These are phyloP conservation scores for Epirrhoe tristata DNA, from an alignment of 2,888 invertebrate genomes.

Conservation along the genomic window DNA sequence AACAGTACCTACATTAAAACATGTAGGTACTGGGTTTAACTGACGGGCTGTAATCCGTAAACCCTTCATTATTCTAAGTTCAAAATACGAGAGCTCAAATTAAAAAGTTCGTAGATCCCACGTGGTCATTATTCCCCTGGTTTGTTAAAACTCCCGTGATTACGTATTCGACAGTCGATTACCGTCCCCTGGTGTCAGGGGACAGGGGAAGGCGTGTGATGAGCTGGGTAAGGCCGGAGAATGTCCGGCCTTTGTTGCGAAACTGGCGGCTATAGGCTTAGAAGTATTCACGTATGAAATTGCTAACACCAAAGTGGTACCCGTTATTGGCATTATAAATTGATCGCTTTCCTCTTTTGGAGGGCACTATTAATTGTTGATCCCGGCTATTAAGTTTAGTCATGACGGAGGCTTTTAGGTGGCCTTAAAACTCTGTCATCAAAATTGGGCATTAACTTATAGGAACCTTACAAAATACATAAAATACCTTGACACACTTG, in stretches of 20 bases:
- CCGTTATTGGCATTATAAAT: no score
- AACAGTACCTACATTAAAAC: no score
- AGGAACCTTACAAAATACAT: no score
- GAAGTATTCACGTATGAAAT: neutral
- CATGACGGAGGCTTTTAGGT: no score
- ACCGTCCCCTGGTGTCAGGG: slow-evolving; percentile 29
- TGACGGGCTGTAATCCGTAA: neutral
- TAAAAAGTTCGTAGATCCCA: slow-evolving; percentile 37
- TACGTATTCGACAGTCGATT: slow-evolving; percentile 47
- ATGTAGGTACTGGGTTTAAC: no score
- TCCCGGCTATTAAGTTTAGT: no score
- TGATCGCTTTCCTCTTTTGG: no score
- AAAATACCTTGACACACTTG: neutral
- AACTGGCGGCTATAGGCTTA: neutral
- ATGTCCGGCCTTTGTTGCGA: slow-evolving; percentile 1
- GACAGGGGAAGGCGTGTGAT: slow-evolving; percentile 11
- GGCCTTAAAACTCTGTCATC: no score
- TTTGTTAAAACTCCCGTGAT: slow-evolving; percentile 46
- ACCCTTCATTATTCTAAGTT: slow-evolving; percentile 18
- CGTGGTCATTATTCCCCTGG: slow-evolving; percentile 35
- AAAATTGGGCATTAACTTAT: no score
- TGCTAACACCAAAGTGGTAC: no score
- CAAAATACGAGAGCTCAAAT: slow-evolving; percentile 26
- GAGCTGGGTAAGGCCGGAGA: slow-evolving; percentile 9
- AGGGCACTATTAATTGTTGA: no score